phyloP scores from a whole-genome alignment of 53 echinoderm and acorn worm species.

The Actinopyga echinites region DNA sequence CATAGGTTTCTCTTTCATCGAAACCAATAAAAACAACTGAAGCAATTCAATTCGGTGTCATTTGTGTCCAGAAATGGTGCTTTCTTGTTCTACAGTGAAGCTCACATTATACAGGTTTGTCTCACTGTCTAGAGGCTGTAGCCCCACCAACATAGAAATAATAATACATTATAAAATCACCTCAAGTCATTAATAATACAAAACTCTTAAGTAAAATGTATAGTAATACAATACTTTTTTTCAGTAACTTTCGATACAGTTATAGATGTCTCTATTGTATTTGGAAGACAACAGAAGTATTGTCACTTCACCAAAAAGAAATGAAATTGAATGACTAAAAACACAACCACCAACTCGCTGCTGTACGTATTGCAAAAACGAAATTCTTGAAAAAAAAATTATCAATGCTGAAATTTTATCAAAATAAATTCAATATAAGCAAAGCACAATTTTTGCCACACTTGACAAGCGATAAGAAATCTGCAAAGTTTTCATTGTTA shows the following conservation, averaged over 20 bases:
- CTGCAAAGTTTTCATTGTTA: too few species aligned
- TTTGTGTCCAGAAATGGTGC: background rate
- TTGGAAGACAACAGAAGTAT: constrained; percentile 29
- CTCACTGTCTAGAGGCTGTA: background rate
- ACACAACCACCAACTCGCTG: background rate
- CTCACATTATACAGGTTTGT: background rate
- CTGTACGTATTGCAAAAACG: constrained; percentile 8
- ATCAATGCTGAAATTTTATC: too few species aligned
- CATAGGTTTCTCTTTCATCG: too few species aligned
- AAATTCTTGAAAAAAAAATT: too few species aligned
- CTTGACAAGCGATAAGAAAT: too few species aligned
- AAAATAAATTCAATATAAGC: too few species aligned
- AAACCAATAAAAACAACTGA: too few species aligned
- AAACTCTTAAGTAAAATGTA: constrained; percentile 24
- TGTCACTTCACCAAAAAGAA: background rate
- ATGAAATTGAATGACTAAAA: constrained; percentile 14
- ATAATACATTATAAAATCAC: constrained; percentile 19
- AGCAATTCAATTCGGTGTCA: too few species aligned
- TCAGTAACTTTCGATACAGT: constrained; percentile 1
- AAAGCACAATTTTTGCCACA: too few species aligned
- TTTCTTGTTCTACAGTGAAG: constrained; percentile 26
- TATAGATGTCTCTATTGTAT: constrained; percentile 1
- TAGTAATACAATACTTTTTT: constrained; percentile 27
- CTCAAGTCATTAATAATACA: constrained; percentile 25
- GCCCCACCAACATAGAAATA: constrained; percentile 20